Percentiles rank a stretch among this genome's conserved stretches.
Evolutionary conservation across 2,797 vertebrate species (phyloP).

Genomic region (Mico argentatus): DNA sequence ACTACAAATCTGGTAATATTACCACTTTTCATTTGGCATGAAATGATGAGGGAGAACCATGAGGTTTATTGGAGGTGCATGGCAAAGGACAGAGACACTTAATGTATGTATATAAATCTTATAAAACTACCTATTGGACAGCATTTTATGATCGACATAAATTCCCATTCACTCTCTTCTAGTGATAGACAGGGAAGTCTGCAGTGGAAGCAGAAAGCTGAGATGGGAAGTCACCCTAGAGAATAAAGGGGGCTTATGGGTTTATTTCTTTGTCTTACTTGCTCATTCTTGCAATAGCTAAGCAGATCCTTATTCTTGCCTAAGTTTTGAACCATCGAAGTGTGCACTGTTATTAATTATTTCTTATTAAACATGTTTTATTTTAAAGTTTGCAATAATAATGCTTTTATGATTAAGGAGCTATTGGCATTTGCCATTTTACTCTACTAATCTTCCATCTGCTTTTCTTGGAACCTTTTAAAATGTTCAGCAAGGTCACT

Average conservation of each 20-base stretch:
- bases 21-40: conserved; percentile 74
- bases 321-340: conserved; percentile 76
- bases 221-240: conserved; percentile 62
- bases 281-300: not conserved
- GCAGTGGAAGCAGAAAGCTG: conserved; percentile 69
- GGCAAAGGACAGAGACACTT: conserved; percentile 71
- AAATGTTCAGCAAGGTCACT: conserved; percentile 4
- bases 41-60: conserved; percentile 62
- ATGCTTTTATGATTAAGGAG: conserved; percentile 34
- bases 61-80: conserved; percentile 68
- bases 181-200: conserved; percentile 75
- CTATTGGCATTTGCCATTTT: conserved; percentile 39
- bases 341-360: conserved; percentile 38
- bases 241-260: not conserved
- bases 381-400: conserved; percentile 41
- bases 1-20: conserved; percentile 79
- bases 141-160: conserved; percentile 76
- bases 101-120: conserved; percentile 78
- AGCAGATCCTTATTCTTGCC: conserved; percentile 60
- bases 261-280: not conserved
- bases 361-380: conserved; percentile 69
- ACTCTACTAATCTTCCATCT: not conserved
- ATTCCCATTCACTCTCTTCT: conserved; percentile 63
- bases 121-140: conserved; percentile 64
- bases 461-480: conserved; percentile 33